Conservation (phyloP, 1,140 invertebrate genomes). For the Papilio xuthus region DNA sequence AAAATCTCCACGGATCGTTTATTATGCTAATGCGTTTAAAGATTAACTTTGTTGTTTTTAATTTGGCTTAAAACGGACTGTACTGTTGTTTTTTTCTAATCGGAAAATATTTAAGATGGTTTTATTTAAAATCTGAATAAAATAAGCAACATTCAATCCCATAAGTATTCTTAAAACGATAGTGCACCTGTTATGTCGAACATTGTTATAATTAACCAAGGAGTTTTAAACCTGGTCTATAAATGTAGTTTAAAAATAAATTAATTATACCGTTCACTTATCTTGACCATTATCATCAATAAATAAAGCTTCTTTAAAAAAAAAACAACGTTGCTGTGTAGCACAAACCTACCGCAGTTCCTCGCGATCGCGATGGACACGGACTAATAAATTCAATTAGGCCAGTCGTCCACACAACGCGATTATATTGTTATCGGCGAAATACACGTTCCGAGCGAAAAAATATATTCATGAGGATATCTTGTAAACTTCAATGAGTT, state of each 20-base stretch:
- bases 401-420: conserved; percentile 49
- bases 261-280: conserved; percentile 19
- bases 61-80: neutral
- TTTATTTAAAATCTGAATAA: neutral
- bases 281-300: conserved; percentile 3
- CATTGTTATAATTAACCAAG: neutral
- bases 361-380: conserved; percentile 51
- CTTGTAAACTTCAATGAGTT: neutral
- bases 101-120: too few species aligned
- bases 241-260: conserved; percentile 6
- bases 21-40: conserved; percentile 10
- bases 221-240: neutral
- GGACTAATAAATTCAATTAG: conserved; percentile 70
- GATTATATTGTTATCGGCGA: conserved; percentile 60
- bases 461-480: conserved; percentile 37
- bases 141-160: neutral
- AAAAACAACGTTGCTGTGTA: neutral
- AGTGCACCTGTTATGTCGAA: neutral
- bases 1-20: conserved; percentile 10
- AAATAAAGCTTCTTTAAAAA: conserved; percentile 7
- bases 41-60: neutral
- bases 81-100: neutral
- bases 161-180: neutral
- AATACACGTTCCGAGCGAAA: conserved; percentile 48
- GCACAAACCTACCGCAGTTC: conserved; percentile 43